Percentiles rank a stretch among this genome's conserved stretches.
These are phyloP conservation scores for Ceramica pisi DNA, from an alignment of 2,888 invertebrate genomes.

Conservation along the genomic window DNA sequence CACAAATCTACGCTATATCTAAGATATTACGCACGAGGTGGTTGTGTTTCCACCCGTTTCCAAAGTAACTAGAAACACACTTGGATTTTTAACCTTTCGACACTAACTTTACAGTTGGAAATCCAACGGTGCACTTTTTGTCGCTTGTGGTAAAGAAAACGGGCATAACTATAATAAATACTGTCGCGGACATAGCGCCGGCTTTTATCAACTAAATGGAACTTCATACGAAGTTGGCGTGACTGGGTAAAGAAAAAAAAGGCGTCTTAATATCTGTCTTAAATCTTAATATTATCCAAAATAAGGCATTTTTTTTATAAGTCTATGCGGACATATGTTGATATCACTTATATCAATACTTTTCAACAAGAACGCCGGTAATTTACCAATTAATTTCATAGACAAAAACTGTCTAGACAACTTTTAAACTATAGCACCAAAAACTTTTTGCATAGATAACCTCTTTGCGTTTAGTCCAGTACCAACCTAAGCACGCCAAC, in stretches of 20 bases:
- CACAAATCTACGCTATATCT: conserved; percentile 21
- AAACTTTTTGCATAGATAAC: conserved; percentile 20
- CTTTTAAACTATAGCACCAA: conserved; percentile 24
- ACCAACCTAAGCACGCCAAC: conserved; percentile 44
- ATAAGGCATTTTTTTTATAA: not conserved
- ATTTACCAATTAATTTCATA: not conserved
- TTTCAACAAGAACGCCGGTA: not conserved
- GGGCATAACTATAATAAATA: conserved; percentile 59
- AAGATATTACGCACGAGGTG: conserved; percentile 52
- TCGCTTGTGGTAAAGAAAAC: not conserved
- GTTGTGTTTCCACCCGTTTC: conserved; percentile 33
- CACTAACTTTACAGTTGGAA: not conserved
- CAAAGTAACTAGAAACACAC: not conserved
- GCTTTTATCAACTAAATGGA: conserved; percentile 42
- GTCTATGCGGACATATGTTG: not conserved
- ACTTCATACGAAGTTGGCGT: conserved; percentile 32
- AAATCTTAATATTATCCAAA: not conserved
- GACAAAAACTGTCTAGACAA: not conserved
- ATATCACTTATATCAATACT: not conserved
- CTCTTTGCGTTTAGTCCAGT: conserved; percentile 1
- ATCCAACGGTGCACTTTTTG: not conserved
- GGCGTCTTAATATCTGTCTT: not conserved
- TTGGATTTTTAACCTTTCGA: not conserved
- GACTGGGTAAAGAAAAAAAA: not conserved
- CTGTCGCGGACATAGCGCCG: conserved; percentile 52